Conservation (phyloP, 2,797 vertebrate genomes). For the Enteromius anoplus region DNA sequence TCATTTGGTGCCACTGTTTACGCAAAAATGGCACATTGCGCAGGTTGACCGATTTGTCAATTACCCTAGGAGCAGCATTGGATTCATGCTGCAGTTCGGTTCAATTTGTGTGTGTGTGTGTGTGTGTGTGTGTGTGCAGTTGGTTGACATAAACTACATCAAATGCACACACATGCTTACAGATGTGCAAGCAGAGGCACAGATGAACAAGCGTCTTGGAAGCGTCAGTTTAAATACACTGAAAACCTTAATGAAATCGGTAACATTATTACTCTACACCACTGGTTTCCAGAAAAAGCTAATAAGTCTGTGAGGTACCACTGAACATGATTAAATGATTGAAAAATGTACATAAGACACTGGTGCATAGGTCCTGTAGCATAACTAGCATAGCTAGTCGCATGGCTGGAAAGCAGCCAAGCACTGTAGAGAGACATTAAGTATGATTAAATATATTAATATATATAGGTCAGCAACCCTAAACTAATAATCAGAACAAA, state of each 20-base stretch:
- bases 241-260: background rate
- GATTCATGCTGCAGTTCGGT: background rate
- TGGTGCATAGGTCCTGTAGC: background rate
- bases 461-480: background rate
- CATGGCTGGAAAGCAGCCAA: background rate
- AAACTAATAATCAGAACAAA: background rate
- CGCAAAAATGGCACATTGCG: background rate
- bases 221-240: background rate
- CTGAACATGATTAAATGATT: background rate
- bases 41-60: background rate
- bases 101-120: background rate
- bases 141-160: background rate
- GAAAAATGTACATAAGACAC: background rate
- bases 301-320: background rate
- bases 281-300: background rate
- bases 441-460: background rate
- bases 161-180: constrained; percentile 13
- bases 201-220: background rate
- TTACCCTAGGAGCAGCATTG: background rate
- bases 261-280: background rate
- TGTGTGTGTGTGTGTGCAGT: background rate
- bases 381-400: constrained; percentile 13
- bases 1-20: background rate
- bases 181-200: constrained; percentile 15
- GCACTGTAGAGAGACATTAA: background rate